Evolutionary conservation across 2,797 vertebrate species (phyloP).

Genomic region (Anniella stebbinsi): DNA sequence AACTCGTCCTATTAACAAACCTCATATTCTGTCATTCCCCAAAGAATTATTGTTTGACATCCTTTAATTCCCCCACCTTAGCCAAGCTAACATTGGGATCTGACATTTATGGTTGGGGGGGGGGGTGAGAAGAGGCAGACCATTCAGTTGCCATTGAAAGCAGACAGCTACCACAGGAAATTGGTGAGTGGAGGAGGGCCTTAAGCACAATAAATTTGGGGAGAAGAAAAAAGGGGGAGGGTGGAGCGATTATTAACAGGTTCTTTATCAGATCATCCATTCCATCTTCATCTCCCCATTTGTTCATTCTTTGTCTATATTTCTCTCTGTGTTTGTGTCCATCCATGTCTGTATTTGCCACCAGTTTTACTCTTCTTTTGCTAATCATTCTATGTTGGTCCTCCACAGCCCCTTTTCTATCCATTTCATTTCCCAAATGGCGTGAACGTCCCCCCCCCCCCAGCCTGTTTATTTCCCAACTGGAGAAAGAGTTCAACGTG

Average conservation of each 20-base stretch:
- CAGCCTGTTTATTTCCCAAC: not conserved
- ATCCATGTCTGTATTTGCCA: not conserved
- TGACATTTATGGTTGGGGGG: not conserved
- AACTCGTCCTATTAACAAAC: not conserved
- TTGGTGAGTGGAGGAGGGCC: not conserved
- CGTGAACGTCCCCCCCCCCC: no score
- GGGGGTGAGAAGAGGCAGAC: no score
- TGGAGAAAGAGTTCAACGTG: not conserved
- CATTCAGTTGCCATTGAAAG: not conserved
- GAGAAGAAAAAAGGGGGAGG: not conserved
- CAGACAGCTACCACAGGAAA: not conserved
- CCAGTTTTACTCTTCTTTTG: not conserved
- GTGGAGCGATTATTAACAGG: not conserved
- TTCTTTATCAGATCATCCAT: conserved; percentile 21
- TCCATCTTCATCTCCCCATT: not conserved
- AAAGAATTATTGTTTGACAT: conserved; percentile 4
- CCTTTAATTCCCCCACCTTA: not conserved
- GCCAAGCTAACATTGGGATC: conserved; percentile 1
- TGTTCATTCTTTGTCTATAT: conserved; percentile 1
- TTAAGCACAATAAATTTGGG: not conserved
- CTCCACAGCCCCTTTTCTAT: not conserved
- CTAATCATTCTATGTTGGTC: not conserved
- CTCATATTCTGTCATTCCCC: not conserved
- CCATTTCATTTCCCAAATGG: not conserved
- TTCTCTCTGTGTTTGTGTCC: not conserved